A percentile compares a stretch with the other conserved stretches of the same genome.
Evolutionary conservation across 2,888 invertebrate species (phyloP).

Genomic region (Lissonota sp.): DNA sequence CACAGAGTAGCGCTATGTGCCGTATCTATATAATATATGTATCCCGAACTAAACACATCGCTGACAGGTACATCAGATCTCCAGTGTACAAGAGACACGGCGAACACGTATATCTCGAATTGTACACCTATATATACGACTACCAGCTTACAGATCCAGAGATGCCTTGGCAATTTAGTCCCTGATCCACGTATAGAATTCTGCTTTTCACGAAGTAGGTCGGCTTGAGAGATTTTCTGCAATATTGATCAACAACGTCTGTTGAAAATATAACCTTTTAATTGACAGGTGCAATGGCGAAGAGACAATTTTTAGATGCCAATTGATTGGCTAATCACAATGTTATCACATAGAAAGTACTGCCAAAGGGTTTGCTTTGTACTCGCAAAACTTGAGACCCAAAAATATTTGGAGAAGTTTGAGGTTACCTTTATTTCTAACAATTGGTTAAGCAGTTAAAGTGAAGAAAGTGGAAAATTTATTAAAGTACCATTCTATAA

Average conservation of each 20-base stretch:
- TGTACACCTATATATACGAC: not conserved
- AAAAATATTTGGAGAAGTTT: no score
- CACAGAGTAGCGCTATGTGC: slow-evolving; percentile 34
- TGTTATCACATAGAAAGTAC: no score
- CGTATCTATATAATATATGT: slow-evolving; percentile 13
- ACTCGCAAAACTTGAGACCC: no score
- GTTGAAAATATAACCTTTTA: no score
- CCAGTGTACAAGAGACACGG: slow-evolving; percentile 40
- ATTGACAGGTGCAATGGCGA: no score
- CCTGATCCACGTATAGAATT: slow-evolving; percentile 20
- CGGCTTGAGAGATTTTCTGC: slow-evolving; percentile 13
- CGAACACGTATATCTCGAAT: slow-evolving; percentile 33
- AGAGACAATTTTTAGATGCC: no score
- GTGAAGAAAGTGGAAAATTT: no score
- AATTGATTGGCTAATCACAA: no score
- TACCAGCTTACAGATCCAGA: slow-evolving; percentile 21
- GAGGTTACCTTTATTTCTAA: no score
- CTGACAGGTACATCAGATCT: slow-evolving; percentile 46
- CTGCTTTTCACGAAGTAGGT: not conserved
- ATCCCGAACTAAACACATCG: slow-evolving; percentile 56
- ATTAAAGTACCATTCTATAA: no score
- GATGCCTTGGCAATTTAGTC: slow-evolving; percentile 33
- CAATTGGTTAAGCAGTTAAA: no score
- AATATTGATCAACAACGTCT: slow-evolving; percentile 2
- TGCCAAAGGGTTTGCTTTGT: no score